Percentiles rank a stretch among this genome's conserved stretches.
These are phyloP conservation scores for Netelia melanura DNA, from an alignment of 2,888 invertebrate species.

Conservation along the genomic window DNA sequence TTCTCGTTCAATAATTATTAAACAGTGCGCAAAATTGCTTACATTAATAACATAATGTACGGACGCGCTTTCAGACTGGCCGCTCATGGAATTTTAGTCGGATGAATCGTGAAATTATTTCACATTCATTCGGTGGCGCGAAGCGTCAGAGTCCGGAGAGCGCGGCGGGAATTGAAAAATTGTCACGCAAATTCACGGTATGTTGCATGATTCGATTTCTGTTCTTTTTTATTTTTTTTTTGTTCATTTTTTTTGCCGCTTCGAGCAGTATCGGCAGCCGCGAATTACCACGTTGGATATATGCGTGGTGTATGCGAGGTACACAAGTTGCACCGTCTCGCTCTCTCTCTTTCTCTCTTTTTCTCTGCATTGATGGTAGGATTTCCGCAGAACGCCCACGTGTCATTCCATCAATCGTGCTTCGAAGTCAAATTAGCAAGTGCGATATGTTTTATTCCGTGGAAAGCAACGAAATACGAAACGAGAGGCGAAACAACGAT, in stretches of 20 bases:
- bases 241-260: neutral
- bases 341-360: too few species aligned
- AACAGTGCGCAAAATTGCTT: too few species aligned
- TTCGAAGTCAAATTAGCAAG: neutral
- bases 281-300: too few species aligned
- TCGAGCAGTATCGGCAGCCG: neutral
- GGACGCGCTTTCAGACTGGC: too few species aligned
- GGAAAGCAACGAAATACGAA: constrained; percentile 12
- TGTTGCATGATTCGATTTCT: neutral
- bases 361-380: too few species aligned
- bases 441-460: neutral
- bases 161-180: neutral
- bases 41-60: too few species aligned
- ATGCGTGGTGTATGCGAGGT: too few species aligned
- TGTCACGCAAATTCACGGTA: neutral
- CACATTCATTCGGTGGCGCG: neutral
- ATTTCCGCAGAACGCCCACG: too few species aligned
- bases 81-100: too few species aligned
- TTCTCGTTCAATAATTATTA: too few species aligned
- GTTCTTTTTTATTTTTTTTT: neutral
- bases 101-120: neutral
- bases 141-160: neutral
- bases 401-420: too few species aligned
- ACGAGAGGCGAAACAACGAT: neutral
- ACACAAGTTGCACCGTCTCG: too few species aligned